phyloP scores from a whole-genome alignment of 1,140 invertebrate species.

The Drosophila kikkawai region DNA sequence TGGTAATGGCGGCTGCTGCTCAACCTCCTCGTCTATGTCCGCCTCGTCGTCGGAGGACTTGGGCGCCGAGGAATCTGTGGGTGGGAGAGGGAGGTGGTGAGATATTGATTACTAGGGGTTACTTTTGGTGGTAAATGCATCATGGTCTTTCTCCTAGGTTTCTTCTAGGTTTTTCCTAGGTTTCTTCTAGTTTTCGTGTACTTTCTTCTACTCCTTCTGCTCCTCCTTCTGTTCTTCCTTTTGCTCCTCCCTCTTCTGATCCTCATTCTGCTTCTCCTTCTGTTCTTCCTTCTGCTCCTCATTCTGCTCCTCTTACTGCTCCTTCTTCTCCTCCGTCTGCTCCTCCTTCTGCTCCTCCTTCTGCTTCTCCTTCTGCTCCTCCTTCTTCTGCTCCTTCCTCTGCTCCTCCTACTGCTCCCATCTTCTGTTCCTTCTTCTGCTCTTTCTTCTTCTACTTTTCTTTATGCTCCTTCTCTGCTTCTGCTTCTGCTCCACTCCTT shows the following conservation, averaged over 20 bases:
- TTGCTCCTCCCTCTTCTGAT: too few species aligned
- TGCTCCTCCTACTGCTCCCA: too few species aligned
- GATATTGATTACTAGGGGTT: not conserved
- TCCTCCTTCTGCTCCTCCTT: not conserved
- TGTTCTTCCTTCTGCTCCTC: not conserved
- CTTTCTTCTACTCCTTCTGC: too few species aligned
- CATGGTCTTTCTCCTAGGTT: too few species aligned
- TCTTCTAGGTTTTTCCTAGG: not conserved
- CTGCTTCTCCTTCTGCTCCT: too few species aligned
- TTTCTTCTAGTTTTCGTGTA: not conserved
- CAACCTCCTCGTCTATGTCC: slow-evolving; percentile 75
- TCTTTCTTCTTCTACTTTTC: too few species aligned
- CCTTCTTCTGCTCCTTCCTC: too few species aligned
- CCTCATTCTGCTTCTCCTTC: too few species aligned
- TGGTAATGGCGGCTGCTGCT: slow-evolving; percentile 36
- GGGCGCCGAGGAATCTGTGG: slow-evolving; percentile 79
- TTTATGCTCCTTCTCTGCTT: too few species aligned
- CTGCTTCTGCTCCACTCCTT: not conserved
- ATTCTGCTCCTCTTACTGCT: not conserved
- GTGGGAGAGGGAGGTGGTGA: not conserved
- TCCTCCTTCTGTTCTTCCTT: too few species aligned
- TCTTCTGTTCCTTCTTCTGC: too few species aligned
- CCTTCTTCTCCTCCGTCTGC: not conserved
- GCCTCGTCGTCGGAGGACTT: slow-evolving; percentile 83
- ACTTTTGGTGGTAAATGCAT: too few species aligned